phyloP scores from a whole-genome alignment of 1,140 invertebrate genomes.

The Bradynema listronoti region DNA sequence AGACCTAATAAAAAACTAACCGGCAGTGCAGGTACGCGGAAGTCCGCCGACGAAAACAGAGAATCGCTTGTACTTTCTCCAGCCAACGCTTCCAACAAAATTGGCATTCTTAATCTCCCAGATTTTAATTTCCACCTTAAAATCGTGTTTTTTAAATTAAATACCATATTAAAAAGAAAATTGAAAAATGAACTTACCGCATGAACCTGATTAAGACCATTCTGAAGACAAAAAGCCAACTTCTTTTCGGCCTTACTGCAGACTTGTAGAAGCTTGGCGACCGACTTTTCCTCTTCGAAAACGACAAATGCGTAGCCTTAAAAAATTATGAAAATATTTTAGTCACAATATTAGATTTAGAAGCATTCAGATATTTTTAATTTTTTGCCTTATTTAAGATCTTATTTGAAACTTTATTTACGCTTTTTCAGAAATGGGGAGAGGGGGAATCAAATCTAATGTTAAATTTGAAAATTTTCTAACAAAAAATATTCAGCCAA shows the following conservation, averaged over 20 bases:
- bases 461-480: too few relatives aligned
- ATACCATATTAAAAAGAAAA: not conserved
- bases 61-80: conserved; percentile 16
- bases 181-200: conserved; percentile 4
- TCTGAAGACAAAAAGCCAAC: conserved; percentile 11
- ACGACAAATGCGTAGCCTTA: conserved; percentile 26
- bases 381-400: too few relatives aligned
- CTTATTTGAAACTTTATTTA: too few relatives aligned
- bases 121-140: conserved; percentile 26
- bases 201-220: not conserved
- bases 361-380: not conserved
- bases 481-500: too few relatives aligned
- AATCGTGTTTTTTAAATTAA: not conserved
- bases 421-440: too few relatives aligned
- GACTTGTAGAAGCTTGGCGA: conserved; percentile 18
- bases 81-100: conserved; percentile 12
- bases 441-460: too few relatives aligned
- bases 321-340: not conserved
- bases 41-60: conserved; percentile 27
- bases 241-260: conserved; percentile 14
- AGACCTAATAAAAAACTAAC: conserved; percentile 1
- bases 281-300: conserved; percentile 18
- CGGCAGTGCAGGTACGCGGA: conserved; percentile 25
- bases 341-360: not conserved
- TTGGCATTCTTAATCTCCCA: conserved; percentile 20